Evolutionary conservation across 2,888 invertebrate genomes (phyloP).

Genomic region (Xiphydria camelus): DNA sequence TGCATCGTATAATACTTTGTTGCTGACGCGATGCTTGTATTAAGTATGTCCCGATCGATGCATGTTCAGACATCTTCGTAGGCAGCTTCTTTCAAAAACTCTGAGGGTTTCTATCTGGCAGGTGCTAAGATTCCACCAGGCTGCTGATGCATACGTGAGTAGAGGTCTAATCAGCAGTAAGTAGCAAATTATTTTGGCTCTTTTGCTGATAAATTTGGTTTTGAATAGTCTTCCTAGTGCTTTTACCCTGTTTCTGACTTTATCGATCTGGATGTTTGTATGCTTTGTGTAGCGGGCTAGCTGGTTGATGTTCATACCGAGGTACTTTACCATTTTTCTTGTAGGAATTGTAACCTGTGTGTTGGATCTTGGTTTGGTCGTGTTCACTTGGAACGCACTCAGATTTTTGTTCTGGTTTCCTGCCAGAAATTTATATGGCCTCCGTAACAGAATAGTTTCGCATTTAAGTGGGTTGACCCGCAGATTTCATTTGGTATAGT

Average conservation of each 20-base stretch:
- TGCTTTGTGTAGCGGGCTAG: not conserved
- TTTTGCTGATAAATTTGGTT: not conserved
- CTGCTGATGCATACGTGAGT: not conserved
- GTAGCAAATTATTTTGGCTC: not conserved
- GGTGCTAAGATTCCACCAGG: not conserved
- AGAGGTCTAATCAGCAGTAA: not conserved
- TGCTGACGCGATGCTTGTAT: conserved; percentile 5
- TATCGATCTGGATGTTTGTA: not conserved
- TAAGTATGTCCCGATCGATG: not conserved
- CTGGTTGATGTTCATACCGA: conserved; percentile 12
- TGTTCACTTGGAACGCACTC: no score
- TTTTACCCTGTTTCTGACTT: not conserved
- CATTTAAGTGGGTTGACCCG: conserved; percentile 11
- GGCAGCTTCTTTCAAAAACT: not conserved
- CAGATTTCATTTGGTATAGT: conserved; percentile 10
- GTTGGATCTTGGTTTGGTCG: no score
- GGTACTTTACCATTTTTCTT: conserved; percentile 10
- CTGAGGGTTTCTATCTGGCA: not conserved
- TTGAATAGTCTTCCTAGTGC: not conserved
- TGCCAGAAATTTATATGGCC: conserved; percentile 3
- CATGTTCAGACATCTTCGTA: not conserved
- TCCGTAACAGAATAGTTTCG: conserved; percentile 10
- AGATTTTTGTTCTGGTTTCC: conserved; percentile 9
- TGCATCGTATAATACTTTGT: conserved; percentile 15
- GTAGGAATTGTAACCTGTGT: not conserved